A percentile compares a stretch with the other conserved stretches of the same genome.
Evolutionary conservation across 1,140 invertebrate species (phyloP).

Genomic region (Eriocheir sinensis): DNA sequence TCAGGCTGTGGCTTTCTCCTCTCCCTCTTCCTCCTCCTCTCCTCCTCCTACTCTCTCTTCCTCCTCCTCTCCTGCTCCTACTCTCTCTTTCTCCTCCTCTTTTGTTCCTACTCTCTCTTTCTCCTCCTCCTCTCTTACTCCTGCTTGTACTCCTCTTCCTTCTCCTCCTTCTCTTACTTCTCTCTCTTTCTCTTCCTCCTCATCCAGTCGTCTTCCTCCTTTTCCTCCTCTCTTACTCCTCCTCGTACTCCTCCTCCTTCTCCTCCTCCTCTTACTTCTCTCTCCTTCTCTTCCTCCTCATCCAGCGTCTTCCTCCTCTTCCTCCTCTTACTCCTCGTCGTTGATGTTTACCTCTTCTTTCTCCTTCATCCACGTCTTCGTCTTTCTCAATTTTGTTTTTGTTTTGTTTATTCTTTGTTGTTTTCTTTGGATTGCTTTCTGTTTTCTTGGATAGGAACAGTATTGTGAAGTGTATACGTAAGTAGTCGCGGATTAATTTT

Average conservation of each 20-base stretch:
- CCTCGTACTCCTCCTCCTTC: no score
- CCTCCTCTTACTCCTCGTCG: no score
- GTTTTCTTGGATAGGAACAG: no score
- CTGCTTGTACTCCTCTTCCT: no score
- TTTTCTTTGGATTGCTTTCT: neutral
- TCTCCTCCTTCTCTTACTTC: no score
- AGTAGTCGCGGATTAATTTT: neutral
- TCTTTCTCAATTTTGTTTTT: neutral
- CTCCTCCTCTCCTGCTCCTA: neutral
- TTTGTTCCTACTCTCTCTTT: neutral
- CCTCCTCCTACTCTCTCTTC: neutral
- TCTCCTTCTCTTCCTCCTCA: no score
- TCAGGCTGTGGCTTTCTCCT: constrained; percentile 19
- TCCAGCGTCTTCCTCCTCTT: neutral
- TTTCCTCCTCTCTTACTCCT: no score
- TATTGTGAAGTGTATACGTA: neutral
- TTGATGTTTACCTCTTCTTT: neutral
- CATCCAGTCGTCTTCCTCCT: no score
- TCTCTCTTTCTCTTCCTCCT: no score
- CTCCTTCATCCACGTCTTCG: neutral
- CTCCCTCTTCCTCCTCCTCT: neutral
- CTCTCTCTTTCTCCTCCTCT: constrained; percentile 32
- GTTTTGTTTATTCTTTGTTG: neutral
- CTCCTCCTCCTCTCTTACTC: no score
- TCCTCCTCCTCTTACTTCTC: no score